Evolutionary conservation across 2,888 invertebrate genomes (phyloP), one percentile per base, ranked within the genome.

Genomic region (Xestia c-nigrum): DNA sequence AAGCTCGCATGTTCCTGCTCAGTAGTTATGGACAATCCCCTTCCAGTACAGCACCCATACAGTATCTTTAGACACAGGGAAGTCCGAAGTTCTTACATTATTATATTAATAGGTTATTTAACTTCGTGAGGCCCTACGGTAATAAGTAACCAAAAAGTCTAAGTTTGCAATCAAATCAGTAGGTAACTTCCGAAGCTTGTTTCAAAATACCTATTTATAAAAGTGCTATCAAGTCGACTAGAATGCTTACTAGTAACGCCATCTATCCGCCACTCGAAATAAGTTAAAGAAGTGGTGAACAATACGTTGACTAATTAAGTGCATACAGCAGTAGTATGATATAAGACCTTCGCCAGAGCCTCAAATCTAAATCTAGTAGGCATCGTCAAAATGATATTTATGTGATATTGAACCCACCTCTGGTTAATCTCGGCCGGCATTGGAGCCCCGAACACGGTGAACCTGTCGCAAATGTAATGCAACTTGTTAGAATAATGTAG

Each of bases 351-450:
- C 7, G 43, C 47, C 40, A 16, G 14, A 46, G 38, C 63, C 40
- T 40, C 9, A 46, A 50, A 40, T 52, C 6, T 21, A 43, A 59
- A 47, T 3, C 14, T 59, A 38, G 5, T 16, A 31, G 57, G 24
- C 14, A 59, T 59, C 16, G 16, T 59, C 16, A 3, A 31, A 16
- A 59, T 31, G 3, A 16, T 61, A 61, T 3, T 21, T 80, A 78
- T 87, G 74, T 43, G 6, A 85, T 87, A 88, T 88, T 83, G 52
- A 72, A 88, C 87, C 78, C 78, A 81, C 79, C 75, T 83, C 68
- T 83, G 86, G 68, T 63, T n/a, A 68, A 63, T 69, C 63, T 72
- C 76, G 71, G 72, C 81, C 75, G 69, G 78, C 81, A 87, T 78
- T 76, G 78, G 81, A 73, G 77, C 72, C 76, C 76, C 55, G 78